phyloP scores from a whole-genome alignment of 2,797 vertebrate species.

The Steatocranus sp. region DNA sequence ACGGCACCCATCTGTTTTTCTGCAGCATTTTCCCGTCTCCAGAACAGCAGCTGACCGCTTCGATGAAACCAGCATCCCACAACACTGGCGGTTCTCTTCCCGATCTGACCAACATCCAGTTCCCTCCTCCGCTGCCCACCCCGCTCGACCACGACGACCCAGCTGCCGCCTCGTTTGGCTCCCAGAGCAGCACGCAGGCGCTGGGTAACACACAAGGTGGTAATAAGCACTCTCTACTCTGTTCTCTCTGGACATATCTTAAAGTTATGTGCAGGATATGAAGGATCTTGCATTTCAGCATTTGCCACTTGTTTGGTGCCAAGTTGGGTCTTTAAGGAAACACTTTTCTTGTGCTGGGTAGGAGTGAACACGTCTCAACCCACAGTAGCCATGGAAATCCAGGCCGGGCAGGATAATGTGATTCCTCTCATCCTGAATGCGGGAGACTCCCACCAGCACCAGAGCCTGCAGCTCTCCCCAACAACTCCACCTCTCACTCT shows the following conservation, averaged over 20 bases:
- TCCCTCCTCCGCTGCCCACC: slow-evolving; percentile 91
- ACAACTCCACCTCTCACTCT: slow-evolving; percentile 81
- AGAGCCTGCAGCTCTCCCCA: slow-evolving; percentile 79
- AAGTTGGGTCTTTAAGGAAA: not conserved
- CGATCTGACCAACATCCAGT: slow-evolving; percentile 96
- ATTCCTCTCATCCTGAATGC: slow-evolving; percentile 82
- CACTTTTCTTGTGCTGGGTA: slow-evolving; percentile 55
- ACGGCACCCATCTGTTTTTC: not conserved
- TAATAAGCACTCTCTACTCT: not conserved
- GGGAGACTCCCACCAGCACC: slow-evolving; percentile 77
- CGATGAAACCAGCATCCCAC: slow-evolving; percentile 85
- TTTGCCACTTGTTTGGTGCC: not conserved
- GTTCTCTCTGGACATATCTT: not conserved
- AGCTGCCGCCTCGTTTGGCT: slow-evolving; percentile 73
- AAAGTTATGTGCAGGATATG: not conserved
- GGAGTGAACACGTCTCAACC: slow-evolving; percentile 77
- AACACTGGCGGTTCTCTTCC: slow-evolving; percentile 94
- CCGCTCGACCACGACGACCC: slow-evolving; percentile 89
- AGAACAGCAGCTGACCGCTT: slow-evolving; percentile 84
- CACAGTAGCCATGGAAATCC: slow-evolving; percentile 72
- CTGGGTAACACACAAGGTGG: slow-evolving; percentile 81
- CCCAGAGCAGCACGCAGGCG: slow-evolving; percentile 81
- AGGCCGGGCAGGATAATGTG: slow-evolving; percentile 75
- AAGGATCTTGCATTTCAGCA: not conserved
- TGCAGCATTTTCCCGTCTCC: slow-evolving; percentile 90